Evolutionary conservation across 2,113 vertebrate species (phyloP).

Genomic region (Gorsachius goisagi): DNA sequence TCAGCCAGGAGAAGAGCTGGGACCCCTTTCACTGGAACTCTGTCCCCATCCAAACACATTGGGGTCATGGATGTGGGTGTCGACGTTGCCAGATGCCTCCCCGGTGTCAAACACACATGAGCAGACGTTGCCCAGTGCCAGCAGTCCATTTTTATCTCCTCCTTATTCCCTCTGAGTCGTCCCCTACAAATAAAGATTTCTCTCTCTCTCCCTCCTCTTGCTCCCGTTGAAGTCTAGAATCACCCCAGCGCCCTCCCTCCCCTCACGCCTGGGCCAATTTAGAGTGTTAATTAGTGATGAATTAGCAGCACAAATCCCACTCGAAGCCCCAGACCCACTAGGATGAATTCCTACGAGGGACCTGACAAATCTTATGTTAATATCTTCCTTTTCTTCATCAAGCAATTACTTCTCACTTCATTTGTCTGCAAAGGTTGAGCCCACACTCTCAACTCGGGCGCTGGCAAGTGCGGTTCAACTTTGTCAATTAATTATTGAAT

Average conservation of each 20-base stretch:
- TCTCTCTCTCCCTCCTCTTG: not conserved
- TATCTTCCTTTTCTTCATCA: constrained; percentile 65
- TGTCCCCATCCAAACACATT: not conserved
- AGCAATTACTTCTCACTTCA: constrained; percentile 70
- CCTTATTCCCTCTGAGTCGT: not conserved
- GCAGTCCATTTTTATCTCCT: not conserved
- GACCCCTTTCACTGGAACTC: not conserved
- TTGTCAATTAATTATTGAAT: constrained; percentile 79
- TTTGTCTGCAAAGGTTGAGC: constrained; percentile 62
- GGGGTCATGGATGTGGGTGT: not conserved
- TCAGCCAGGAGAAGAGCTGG: not conserved
- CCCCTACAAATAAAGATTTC: not conserved
- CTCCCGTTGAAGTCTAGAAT: not conserved
- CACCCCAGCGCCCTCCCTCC: not conserved
- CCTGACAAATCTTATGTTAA: constrained; percentile 62
- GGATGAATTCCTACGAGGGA: constrained; percentile 58
- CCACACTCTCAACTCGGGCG: not conserved
- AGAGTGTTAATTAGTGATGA: constrained; percentile 73
- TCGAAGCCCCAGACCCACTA: not conserved
- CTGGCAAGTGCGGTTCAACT: constrained; percentile 53
- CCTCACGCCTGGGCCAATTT: constrained; percentile 25
- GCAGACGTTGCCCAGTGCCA: not conserved
- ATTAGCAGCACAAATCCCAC: constrained; percentile 67
- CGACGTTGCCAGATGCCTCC: not conserved
- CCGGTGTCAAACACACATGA: rapidly evolving